Percentiles rank a stretch among this genome's conserved stretches.
These are phyloP conservation scores for Lepidonotus clava DNA, from an alignment of 2,888 invertebrate species.

Conservation along the genomic window DNA sequence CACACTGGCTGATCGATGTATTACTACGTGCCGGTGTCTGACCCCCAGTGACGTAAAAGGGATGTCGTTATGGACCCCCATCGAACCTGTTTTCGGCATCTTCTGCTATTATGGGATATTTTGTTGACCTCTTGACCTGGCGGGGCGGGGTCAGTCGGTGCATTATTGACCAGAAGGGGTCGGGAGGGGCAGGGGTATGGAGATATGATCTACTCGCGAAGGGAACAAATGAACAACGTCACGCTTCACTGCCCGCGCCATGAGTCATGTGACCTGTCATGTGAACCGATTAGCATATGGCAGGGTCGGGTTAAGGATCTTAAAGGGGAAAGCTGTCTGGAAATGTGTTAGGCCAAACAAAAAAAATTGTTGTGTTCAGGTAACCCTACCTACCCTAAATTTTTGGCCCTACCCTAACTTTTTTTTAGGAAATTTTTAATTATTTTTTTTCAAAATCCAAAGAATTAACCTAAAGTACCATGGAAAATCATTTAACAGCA, in stretches of 20 bases:
- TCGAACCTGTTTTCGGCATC: conserved; percentile 25
- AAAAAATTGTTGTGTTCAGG: too few species aligned
- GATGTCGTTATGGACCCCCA: conserved; percentile 39
- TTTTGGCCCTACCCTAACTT: too few species aligned
- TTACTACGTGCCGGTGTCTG: not conserved
- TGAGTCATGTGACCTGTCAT: not conserved
- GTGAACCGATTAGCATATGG: not conserved
- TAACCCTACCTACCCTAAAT: too few species aligned
- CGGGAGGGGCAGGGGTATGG: too few species aligned
- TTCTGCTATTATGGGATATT: conserved; percentile 12
- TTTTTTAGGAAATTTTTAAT: too few species aligned
- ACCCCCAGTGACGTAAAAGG: not conserved
- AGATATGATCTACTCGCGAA: too few species aligned
- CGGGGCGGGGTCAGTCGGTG: not conserved
- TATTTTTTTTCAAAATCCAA: too few species aligned
- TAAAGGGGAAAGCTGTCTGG: too few species aligned
- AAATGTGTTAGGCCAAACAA: too few species aligned
- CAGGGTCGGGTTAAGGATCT: too few species aligned
- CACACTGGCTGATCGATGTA: not conserved
- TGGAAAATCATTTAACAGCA: too few species aligned
- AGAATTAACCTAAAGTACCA: too few species aligned
- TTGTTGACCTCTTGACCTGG: not conserved
- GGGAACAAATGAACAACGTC: not conserved
- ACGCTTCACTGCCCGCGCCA: not conserved
- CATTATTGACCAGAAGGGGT: conserved; percentile 2